Percentiles rank a stretch among this genome's conserved stretches.
These are phyloP conservation scores for Parelbella ahira DNA, from an alignment of 2,888 invertebrate genomes.

Conservation along the genomic window DNA sequence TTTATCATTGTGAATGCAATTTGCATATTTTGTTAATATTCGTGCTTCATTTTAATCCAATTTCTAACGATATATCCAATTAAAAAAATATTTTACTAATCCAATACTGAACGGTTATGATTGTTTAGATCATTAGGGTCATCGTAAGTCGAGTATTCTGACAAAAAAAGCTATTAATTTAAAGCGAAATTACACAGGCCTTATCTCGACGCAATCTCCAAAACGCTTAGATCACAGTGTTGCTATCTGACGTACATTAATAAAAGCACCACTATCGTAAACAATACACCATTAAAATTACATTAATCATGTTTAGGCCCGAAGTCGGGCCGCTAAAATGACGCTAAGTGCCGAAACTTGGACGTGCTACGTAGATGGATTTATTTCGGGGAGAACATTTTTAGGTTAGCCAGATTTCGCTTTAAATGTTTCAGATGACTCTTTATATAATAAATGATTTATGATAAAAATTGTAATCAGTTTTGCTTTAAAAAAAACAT, in stretches of 20 bases:
- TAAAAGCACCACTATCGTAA: conserved; percentile 32
- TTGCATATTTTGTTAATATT: no score
- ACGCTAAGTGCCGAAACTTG: conserved; percentile 33
- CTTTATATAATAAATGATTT: conserved; percentile 5
- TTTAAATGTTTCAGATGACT: conserved; percentile 3
- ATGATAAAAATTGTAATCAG: background rate
- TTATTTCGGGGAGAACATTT: conserved; percentile 18
- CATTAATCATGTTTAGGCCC: conserved; percentile 49
- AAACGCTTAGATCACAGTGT: conserved; percentile 18
- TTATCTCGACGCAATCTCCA: conserved; percentile 21
- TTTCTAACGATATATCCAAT: no score
- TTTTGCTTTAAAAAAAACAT: no score
- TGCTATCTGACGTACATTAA: conserved; percentile 21
- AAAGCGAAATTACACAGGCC: conserved; percentile 15
- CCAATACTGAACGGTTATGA: no score
- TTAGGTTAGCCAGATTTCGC: conserved; percentile 5
- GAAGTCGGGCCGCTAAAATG: conserved; percentile 35
- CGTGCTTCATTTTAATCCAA: no score
- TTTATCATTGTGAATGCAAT: no score
- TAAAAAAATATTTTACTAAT: no score
- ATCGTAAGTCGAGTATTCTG: background rate
- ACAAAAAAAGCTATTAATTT: conserved; percentile 23
- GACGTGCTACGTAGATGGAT: conserved; percentile 17
- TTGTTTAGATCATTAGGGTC: conserved; percentile 4
- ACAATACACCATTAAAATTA: conserved; percentile 56